Evolutionary conservation across 37 sponge, comb jelly and placozoan species (phyloP).

Genomic region (Dysidea cf. avara): DNA sequence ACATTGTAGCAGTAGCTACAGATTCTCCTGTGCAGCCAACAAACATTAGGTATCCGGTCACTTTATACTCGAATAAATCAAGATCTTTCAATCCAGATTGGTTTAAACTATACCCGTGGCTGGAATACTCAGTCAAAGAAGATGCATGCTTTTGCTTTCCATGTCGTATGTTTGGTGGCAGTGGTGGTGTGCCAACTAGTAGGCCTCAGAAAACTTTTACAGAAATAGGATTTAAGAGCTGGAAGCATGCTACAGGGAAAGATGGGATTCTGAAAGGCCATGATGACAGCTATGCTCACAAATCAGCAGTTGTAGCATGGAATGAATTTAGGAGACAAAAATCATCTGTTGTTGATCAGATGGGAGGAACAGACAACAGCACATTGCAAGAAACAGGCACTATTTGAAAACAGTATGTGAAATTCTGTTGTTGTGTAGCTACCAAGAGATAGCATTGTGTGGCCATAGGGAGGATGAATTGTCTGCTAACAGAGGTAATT

Average conservation of each 20-base stretch:
- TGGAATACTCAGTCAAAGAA: slow-evolving; percentile 52
- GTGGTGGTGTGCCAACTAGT: slow-evolving; percentile 27
- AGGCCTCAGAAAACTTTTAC: slow-evolving; percentile 16
- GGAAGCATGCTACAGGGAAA: slow-evolving; percentile 64
- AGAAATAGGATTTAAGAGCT: slow-evolving; percentile 40
- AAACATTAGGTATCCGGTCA: slow-evolving; percentile 42
- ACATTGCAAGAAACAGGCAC: slow-evolving; percentile 47
- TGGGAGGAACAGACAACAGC: slow-evolving; percentile 7
- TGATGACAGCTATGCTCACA: slow-evolving; percentile 35
- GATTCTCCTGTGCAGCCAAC: slow-evolving; percentile 40
- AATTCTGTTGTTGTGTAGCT: slow-evolving; percentile 55
- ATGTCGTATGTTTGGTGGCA: slow-evolving; percentile 57
- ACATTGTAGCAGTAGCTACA: slow-evolving; percentile 26
- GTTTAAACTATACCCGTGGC: slow-evolving; percentile 47
- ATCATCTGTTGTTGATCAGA: slow-evolving; percentile 33
- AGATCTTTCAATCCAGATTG: slow-evolving; percentile 52
- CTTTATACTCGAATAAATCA: slow-evolving; percentile 42
- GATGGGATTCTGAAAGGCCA: slow-evolving; percentile 42
- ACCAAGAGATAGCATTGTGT: slow-evolving; percentile 58
- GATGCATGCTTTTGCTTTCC: slow-evolving; percentile 61
- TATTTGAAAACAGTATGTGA: slow-evolving; percentile 65
- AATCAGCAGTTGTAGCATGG: slow-evolving; percentile 34
- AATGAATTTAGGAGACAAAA: slow-evolving; percentile 23
- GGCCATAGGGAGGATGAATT: slow-evolving; percentile 57
- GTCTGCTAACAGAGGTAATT: slow-evolving; percentile 66